phyloP scores from a whole-genome alignment of 2,888 invertebrate species.

The Tetrapedia diversipes region DNA sequence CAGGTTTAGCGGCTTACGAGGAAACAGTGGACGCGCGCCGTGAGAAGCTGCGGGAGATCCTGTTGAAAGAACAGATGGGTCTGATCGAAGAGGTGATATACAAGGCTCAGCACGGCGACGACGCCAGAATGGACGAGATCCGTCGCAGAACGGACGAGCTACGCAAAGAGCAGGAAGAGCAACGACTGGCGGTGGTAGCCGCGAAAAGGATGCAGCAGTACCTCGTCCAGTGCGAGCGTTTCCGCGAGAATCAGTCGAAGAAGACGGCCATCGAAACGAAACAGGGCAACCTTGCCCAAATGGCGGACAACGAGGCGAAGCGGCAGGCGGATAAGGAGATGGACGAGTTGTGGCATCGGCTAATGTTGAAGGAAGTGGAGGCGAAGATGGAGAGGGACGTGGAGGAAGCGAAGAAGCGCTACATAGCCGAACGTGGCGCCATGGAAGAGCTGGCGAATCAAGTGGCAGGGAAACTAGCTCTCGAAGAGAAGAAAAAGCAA shows the following conservation, averaged over 20 bases:
- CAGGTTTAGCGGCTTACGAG: slow-evolving; percentile 83
- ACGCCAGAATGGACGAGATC: slow-evolving; percentile 84
- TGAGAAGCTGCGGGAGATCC: slow-evolving; percentile 76
- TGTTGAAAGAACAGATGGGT: slow-evolving; percentile 84
- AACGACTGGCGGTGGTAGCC: slow-evolving; percentile 82
- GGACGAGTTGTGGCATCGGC: slow-evolving; percentile 86
- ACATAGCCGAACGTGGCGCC: slow-evolving; percentile 35
- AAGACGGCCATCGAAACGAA: slow-evolving; percentile 44
- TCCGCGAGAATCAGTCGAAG: slow-evolving; percentile 16
- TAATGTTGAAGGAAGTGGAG: slow-evolving; percentile 85
- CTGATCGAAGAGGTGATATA: slow-evolving; percentile 85
- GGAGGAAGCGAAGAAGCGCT: slow-evolving; percentile 63
- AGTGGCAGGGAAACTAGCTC: slow-evolving; percentile 70
- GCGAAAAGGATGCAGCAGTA: slow-evolving; percentile 58
- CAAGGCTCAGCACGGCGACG: slow-evolving; percentile 84
- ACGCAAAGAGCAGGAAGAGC: slow-evolving; percentile 84
- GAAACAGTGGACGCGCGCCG: slow-evolving; percentile 83
- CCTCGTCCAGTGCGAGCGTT: slow-evolving; percentile 16
- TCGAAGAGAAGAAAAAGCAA: slow-evolving; percentile 66
- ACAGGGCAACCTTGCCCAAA: slow-evolving; percentile 51
- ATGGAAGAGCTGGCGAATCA: slow-evolving; percentile 69
- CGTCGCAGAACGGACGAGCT: slow-evolving; percentile 83
- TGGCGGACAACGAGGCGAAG: slow-evolving; percentile 82
- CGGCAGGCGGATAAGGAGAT: slow-evolving; percentile 84
- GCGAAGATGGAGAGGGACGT: slow-evolving; percentile 68